Base-by-base conservation (phyloP, 2,113 vertebrate species). In the Oncorhynchus nerka region DNA sequence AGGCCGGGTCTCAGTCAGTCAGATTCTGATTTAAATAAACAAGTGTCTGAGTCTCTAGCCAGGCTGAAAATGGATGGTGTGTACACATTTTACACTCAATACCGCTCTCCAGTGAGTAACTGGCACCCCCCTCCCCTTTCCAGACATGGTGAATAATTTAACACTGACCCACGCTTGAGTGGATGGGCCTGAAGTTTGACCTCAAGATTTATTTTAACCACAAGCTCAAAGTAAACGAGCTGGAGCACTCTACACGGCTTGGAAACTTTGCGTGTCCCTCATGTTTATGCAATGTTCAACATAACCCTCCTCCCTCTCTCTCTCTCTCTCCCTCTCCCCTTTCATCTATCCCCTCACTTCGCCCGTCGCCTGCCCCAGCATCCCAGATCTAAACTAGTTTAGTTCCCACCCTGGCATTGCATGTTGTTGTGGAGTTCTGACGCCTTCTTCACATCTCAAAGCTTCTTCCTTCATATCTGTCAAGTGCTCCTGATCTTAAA, bases 91-190 rank as follows among this genome's bases (percentile, higher is more conserved):
- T 80, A 73, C 77, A 85, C 73, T 45, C 71, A 77, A 82, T 75
- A 68, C 76, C 20, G 61, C 79, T 86, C 83, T 84, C 76, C 70
- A 72, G 81, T 9, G 72, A 71, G 71, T 83, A 81, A 61, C 82
- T 88, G 85, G 84, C 85, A 87, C 9, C 16, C 5, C 51, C 51
- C 16, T 69, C 39, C 73, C 30, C 45, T 65, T 86, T 83, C 75
- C 86, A 22, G 39, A 62, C 81, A 70, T 70, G 72, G 68, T 93
- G 83, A 90, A 92, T 91, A 85, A 92, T 93, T 93, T 79, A 93
- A 71, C 75, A 83, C 74, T 89, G 90, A 91, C 89, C 90, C 74
- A 13, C 71, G 84, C 72, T 69, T 81, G 64, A 84, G 78, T 78
- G 68, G 61, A 84, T 76, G 57, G 81, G 85, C 79, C 83, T 90